Percentiles rank a stretch among this genome's conserved stretches.
phyloP scores from a whole-genome alignment of 2,888 invertebrate genomes.

The Plebejus melissa region DNA sequence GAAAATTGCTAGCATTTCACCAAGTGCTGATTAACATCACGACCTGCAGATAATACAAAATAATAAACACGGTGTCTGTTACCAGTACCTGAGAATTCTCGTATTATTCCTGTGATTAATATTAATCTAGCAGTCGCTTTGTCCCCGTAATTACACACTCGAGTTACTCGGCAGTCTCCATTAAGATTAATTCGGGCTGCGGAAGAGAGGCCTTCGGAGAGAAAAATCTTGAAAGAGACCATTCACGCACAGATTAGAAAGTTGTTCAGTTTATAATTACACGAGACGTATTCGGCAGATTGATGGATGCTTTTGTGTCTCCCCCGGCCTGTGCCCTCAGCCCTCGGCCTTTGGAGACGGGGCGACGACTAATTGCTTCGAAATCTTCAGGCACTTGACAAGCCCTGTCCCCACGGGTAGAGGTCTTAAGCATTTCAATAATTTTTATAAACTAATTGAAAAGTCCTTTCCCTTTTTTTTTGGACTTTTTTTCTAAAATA shows the following conservation, averaged over 20 bases:
- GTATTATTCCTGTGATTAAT: not conserved
- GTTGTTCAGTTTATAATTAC: constrained; percentile 2
- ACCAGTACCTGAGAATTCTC: not conserved
- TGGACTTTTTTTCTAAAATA: too few species aligned
- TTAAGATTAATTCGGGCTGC: not conserved
- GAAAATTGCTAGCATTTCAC: too few species aligned
- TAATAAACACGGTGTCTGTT: not conserved
- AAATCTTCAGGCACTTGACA: not conserved
- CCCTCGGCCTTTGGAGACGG: not conserved
- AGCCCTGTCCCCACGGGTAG: not conserved
- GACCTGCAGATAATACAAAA: not conserved
- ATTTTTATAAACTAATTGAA: too few species aligned
- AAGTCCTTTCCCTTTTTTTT: too few species aligned
- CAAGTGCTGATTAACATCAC: not conserved
- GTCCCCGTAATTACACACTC: constrained; percentile 6
- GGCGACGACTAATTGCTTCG: not conserved
- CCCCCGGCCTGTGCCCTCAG: not conserved
- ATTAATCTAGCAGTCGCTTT: not conserved
- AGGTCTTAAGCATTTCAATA: not conserved
- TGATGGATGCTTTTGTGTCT: not conserved
- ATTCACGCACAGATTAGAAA: not conserved
- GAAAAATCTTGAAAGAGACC: not conserved
- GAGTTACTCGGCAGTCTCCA: not conserved
- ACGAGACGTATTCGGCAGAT: not conserved
- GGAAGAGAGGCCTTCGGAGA: not conserved